These are phyloP conservation scores for Antheraea yamamai DNA, from an alignment of 2,888 invertebrate species.

Conservation along the genomic window DNA sequence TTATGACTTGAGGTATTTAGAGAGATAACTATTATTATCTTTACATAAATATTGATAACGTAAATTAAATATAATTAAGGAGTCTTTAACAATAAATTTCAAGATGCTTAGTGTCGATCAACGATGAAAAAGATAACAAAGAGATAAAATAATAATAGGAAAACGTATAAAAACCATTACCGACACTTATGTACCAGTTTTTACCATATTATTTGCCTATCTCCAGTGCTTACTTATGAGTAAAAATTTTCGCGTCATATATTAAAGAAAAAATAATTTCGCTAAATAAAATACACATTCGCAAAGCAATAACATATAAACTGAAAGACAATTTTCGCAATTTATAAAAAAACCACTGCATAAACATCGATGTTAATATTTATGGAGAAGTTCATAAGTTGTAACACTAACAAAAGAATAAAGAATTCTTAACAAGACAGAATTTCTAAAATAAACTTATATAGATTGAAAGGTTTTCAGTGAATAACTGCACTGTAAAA, in stretches of 20 bases:
- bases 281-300: conserved; percentile 49
- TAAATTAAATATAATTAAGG: background rate
- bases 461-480: background rate
- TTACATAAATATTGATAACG: background rate
- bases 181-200: background rate
- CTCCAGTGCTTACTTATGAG: background rate
- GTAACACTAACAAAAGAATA: background rate
- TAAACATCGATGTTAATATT: conserved; percentile 15
- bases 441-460: background rate
- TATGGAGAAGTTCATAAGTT: conserved; percentile 7
- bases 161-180: background rate
- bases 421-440: conserved; percentile 9
- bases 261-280: conserved; percentile 27
- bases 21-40: background rate
- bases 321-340: conserved; percentile 51
- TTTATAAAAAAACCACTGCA: background rate
- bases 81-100: background rate
- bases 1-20: background rate
- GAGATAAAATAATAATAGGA: background rate
- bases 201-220: background rate
- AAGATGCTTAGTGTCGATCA: background rate
- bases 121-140: background rate
- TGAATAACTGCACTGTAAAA: background rate
- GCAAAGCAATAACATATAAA: conserved; percentile 55
- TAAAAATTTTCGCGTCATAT: conserved; percentile 2